Evolutionary conservation across 1,140 invertebrate genomes (phyloP).

Genomic region (Bombus huntii): DNA sequence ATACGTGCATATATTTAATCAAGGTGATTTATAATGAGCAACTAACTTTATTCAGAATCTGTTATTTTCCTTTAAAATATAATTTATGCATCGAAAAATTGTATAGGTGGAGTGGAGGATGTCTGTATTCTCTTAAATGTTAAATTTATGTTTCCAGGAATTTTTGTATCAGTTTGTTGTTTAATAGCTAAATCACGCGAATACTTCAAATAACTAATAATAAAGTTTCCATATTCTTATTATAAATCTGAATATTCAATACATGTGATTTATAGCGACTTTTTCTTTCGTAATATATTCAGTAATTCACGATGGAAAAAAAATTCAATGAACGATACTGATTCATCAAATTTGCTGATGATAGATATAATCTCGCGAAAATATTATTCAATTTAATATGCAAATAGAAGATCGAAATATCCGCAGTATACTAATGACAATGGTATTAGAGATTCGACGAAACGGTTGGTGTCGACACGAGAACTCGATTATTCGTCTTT

Average conservation of each 20-base stretch:
- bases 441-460: not conserved
- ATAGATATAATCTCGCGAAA: not conserved
- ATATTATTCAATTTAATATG: not conserved
- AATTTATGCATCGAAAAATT: too few species aligned
- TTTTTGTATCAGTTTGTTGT: not conserved
- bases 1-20: not conserved
- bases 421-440: not conserved
- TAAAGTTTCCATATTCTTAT: not conserved
- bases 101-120: too few species aligned
- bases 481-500: slow-evolving; percentile 12
- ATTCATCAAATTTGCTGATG: not conserved
- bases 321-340: not conserved
- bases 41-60: too few species aligned
- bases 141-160: not conserved
- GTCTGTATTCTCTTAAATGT: too few species aligned
- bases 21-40: too few species aligned
- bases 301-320: too few species aligned
- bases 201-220: not conserved
- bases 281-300: too few species aligned
- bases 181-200: not conserved
- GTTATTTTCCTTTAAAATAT: too few species aligned
- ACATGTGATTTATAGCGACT: too few species aligned
- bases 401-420: not conserved
- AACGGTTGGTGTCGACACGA: not conserved
- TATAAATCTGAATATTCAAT: too few species aligned